Conservation (phyloP, 2,888 invertebrate genomes). For the Lithophane semibrunnea region DNA sequence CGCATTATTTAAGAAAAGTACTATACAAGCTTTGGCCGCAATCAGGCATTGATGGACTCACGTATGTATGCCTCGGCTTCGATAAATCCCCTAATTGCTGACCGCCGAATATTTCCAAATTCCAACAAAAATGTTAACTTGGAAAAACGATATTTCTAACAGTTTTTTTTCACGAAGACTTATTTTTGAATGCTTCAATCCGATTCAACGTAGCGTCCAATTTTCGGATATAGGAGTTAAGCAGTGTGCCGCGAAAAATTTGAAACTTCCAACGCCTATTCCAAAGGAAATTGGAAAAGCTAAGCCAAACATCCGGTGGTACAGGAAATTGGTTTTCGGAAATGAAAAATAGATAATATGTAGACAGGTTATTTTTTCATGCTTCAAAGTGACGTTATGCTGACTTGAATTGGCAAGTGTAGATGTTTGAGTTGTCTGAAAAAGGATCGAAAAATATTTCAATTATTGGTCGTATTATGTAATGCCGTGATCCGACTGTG, state of each 20-base stretch:
- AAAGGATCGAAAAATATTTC: background rate
- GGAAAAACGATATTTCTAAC: background rate
- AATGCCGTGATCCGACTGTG: too few relatives aligned
- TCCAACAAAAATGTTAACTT: background rate
- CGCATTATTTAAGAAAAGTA: too few relatives aligned
- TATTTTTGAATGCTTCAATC: constrained; percentile 49
- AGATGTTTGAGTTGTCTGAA: background rate
- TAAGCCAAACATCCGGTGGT: constrained; percentile 82
- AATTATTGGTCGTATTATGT: background rate
- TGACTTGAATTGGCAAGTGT: constrained; percentile 2
- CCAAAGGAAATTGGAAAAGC: constrained; percentile 85
- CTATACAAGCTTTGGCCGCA: too few relatives aligned
- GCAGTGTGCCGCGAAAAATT: constrained; percentile 69
- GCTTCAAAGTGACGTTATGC: background rate
- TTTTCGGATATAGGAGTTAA: constrained; percentile 61
- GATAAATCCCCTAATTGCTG: too few relatives aligned
- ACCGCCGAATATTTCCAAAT: background rate
- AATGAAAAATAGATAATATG: constrained; percentile 79
- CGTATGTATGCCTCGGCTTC: too few relatives aligned
- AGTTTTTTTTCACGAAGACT: constrained; percentile 19
- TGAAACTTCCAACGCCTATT: constrained; percentile 76
- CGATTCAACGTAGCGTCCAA: constrained; percentile 48
- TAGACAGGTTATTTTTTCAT: constrained; percentile 33
- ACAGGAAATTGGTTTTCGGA: constrained; percentile 83
- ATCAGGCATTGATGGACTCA: too few relatives aligned